Conservation (phyloP, 2,888 invertebrate species). For the Phyllotreta striolata region DNA sequence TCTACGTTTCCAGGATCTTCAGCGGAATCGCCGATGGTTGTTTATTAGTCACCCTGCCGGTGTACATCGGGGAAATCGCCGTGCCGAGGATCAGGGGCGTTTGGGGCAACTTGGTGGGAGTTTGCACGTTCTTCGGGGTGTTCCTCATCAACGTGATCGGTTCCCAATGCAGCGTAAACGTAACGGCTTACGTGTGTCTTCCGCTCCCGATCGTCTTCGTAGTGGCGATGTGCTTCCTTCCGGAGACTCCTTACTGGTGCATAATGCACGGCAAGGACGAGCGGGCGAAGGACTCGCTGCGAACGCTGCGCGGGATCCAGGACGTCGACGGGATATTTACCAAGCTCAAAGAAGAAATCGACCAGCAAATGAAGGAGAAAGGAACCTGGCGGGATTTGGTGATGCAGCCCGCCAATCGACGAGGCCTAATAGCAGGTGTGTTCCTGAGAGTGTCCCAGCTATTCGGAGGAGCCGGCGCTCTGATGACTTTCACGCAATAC, state of each 20-base stretch:
- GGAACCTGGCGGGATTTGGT: conserved; percentile 52
- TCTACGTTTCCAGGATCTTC: conserved; percentile 51
- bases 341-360: conserved; percentile 46
- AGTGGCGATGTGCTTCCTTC: conserved; percentile 66
- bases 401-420: conserved; percentile 47
- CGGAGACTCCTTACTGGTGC: conserved; percentile 62
- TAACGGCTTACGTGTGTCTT: conserved; percentile 66
- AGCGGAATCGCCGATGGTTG: conserved; percentile 50
- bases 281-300: conserved; percentile 46
- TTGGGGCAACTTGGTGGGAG: conserved; percentile 51
- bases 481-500: conserved; percentile 51
- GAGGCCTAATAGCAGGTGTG: conserved; percentile 48
- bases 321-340: conserved; percentile 48
- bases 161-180: conserved; percentile 56
- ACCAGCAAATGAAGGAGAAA: conserved; percentile 51
- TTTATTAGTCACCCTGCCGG: conserved; percentile 47
- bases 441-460: conserved; percentile 52
- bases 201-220: conserved; percentile 68
- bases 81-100: conserved; percentile 50
- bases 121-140: conserved; percentile 48
- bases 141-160: conserved; percentile 63
- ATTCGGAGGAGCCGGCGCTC: conserved; percentile 48
- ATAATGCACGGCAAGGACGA: conserved; percentile 44
- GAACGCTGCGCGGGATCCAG: conserved; percentile 43
- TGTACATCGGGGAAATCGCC: conserved; percentile 51